These are phyloP conservation scores for Scrobipalpa atriplicella DNA, from an alignment of 2,888 invertebrate species.

Conservation along the genomic window DNA sequence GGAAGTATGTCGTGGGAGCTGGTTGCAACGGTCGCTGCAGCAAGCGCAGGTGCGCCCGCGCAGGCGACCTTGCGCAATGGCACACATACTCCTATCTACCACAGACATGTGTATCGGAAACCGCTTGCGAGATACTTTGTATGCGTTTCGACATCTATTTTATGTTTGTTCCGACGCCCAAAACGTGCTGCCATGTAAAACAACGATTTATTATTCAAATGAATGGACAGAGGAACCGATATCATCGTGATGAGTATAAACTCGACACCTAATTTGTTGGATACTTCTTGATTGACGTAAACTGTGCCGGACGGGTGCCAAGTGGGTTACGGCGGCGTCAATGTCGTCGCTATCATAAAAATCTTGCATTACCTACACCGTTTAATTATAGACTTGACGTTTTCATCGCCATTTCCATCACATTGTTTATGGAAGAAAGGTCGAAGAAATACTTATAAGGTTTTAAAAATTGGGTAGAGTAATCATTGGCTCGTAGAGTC, in stretches of 20 bases:
- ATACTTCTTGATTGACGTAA: conserved; percentile 69
- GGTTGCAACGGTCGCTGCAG: conserved; percentile 64
- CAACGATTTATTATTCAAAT: conserved; percentile 35
- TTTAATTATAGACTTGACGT: conserved; percentile 44
- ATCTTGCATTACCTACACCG: conserved; percentile 44
- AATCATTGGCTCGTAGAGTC: too few relatives aligned
- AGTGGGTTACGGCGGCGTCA: conserved; percentile 76
- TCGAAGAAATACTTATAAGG: too few relatives aligned
- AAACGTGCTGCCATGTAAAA: conserved; percentile 55
- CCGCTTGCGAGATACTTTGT: conserved; percentile 70
- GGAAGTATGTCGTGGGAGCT: conserved; percentile 61
- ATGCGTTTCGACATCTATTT: conserved; percentile 62
- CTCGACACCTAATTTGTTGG: conserved; percentile 47
- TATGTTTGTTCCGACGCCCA: conserved; percentile 49
- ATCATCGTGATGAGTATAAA: conserved; percentile 52
- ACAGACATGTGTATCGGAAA: conserved; percentile 70
- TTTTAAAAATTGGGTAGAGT: too few relatives aligned
- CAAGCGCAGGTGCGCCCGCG: conserved; percentile 61
- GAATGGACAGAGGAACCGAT: conserved; percentile 54
- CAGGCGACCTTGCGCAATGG: conserved; percentile 76
- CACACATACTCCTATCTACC: conserved; percentile 64
- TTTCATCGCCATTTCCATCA: neutral
- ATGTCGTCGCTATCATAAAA: conserved; percentile 73
- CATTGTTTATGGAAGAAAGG: neutral
- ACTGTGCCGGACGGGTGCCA: conserved; percentile 63